These are phyloP conservation scores for Mythimna loreyi DNA, from an alignment of 2,888 invertebrate species.

Conservation along the genomic window DNA sequence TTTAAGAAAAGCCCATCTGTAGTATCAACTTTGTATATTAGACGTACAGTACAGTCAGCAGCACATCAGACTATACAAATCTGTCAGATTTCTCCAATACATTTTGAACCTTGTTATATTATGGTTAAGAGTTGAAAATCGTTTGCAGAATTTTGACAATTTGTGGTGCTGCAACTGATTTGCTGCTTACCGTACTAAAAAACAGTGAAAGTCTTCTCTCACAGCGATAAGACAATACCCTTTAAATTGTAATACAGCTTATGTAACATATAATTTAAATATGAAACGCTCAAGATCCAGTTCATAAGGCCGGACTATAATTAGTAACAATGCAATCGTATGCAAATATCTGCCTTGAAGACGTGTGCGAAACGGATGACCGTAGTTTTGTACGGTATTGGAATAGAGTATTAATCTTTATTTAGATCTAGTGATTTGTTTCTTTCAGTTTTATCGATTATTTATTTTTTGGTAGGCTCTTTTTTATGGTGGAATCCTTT, in stretches of 20 bases:
- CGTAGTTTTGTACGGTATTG: background rate
- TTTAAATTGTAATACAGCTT: constrained; percentile 9
- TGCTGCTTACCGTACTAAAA: too few species aligned
- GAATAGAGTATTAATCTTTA: constrained; percentile 14
- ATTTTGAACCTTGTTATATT: too few species aligned
- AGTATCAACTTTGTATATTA: too few species aligned
- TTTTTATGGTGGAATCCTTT: too few species aligned
- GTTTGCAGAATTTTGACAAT: too few species aligned
- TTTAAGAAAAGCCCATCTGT: too few species aligned
- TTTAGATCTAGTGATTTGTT: constrained; percentile 11
- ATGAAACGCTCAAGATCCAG: constrained; percentile 43
- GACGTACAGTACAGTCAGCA: too few species aligned
- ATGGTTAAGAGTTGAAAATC: too few species aligned
- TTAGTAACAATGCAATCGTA: constrained; percentile 41
- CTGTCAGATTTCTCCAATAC: too few species aligned
- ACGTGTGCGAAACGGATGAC: constrained; percentile 20
- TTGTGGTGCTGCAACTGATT: too few species aligned
- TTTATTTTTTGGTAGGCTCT: too few species aligned
- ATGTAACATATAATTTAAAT: constrained; percentile 41
- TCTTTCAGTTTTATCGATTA: background rate
- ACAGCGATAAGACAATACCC: constrained; percentile 4
- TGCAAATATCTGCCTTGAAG: constrained; percentile 44
- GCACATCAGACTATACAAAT: too few species aligned
- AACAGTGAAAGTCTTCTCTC: constrained; percentile 23
- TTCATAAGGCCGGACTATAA: constrained; percentile 49